Evolutionary conservation across 2,888 invertebrate species (phyloP).

Genomic region (Ornithoptera priamus): DNA sequence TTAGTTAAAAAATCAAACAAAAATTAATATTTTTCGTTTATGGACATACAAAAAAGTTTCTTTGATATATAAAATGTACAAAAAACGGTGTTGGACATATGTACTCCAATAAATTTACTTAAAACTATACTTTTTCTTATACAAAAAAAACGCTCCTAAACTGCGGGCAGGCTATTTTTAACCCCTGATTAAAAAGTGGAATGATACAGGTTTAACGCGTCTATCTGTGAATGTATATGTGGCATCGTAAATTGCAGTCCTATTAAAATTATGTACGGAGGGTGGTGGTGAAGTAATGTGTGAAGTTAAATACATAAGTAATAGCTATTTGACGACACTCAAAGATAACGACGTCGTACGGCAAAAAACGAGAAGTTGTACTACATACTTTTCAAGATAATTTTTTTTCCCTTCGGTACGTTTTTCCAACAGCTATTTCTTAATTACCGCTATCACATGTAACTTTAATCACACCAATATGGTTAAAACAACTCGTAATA

Average conservation of each 20-base stretch:
- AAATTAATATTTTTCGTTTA: too few species aligned
- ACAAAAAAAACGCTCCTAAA: too few species aligned
- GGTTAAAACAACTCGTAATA: slow-evolving; percentile 9
- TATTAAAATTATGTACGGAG: not conserved
- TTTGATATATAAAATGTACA: too few species aligned
- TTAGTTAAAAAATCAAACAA: too few species aligned
- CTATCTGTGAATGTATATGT: too few species aligned
- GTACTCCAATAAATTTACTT: too few species aligned
- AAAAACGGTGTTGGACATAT: too few species aligned
- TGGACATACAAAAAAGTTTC: too few species aligned
- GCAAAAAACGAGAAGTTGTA: not conserved
- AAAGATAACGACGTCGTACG: not conserved
- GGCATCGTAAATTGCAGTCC: not conserved
- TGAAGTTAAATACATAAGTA: not conserved
- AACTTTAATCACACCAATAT: not conserved
- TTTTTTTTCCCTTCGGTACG: not conserved
- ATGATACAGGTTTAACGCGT: too few species aligned
- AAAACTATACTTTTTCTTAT: too few species aligned
- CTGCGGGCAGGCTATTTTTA: too few species aligned
- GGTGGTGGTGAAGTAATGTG: not conserved
- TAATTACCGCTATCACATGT: not conserved
- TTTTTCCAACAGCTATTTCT: not conserved
- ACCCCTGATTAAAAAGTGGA: too few species aligned
- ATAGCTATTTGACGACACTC: not conserved
- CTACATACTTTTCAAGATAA: not conserved